These are phyloP conservation scores for Xylota sylvarum DNA, from an alignment of 2,888 invertebrate genomes.

Conservation along the genomic window DNA sequence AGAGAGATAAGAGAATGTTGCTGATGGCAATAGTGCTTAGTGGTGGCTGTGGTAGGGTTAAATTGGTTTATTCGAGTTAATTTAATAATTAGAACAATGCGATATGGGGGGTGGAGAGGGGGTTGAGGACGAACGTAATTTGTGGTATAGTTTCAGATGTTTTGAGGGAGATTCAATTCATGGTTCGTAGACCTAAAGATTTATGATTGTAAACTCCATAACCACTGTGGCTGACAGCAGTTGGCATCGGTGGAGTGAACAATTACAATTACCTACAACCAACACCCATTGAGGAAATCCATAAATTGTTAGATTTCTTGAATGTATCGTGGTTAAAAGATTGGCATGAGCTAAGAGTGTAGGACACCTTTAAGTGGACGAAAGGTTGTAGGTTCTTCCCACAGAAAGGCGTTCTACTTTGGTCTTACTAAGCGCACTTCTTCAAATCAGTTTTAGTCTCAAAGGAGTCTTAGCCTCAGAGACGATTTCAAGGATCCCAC, in stretches of 20 bases:
- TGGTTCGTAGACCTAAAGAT: constrained; percentile 65
- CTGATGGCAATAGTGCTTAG: too few species aligned
- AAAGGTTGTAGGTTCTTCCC: too few species aligned
- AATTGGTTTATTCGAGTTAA: constrained; percentile 71
- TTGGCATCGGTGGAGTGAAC: constrained; percentile 19
- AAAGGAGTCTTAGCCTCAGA: too few species aligned
- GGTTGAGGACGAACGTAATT: constrained; percentile 27
- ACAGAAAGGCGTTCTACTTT: too few species aligned
- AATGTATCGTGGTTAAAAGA: not conserved
- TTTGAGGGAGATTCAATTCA: constrained; percentile 54
- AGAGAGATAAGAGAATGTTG: too few species aligned
- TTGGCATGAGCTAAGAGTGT: not conserved
- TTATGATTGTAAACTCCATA: constrained; percentile 60
- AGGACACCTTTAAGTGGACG: too few species aligned
- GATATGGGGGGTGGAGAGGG: constrained; percentile 9
- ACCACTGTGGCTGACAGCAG: constrained; percentile 52
- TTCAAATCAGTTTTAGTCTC: too few species aligned
- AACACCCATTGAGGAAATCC: not conserved
- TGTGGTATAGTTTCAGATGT: constrained; percentile 33
- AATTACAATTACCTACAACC: not conserved
- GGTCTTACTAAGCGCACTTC: too few species aligned
- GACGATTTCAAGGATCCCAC: too few species aligned
- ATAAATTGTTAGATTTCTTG: constrained; percentile 18
- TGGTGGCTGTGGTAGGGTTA: constrained; percentile 28
- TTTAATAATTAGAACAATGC: constrained; percentile 73